phyloP scores from a whole-genome alignment of 2,113 vertebrate species.

The Sylvicapra grimmia region DNA sequence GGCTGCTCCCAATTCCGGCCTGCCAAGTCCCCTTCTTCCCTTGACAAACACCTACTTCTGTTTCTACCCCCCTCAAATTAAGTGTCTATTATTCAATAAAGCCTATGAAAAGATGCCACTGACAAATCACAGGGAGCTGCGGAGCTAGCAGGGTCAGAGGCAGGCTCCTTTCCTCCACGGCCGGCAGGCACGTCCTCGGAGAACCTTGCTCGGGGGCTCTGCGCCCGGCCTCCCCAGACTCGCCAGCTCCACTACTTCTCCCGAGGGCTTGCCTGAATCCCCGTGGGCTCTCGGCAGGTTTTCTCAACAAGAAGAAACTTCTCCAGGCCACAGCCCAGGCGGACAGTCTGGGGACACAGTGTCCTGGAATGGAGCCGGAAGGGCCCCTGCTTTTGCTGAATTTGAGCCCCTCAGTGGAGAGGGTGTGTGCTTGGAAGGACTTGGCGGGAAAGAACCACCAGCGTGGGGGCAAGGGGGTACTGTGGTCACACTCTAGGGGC shows the following conservation, averaged over 20 bases:
- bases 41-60: background rate
- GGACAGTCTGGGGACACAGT: background rate
- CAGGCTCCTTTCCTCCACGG: accelerated
- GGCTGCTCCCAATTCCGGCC: conserved; percentile 40
- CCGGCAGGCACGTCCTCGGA: background rate
- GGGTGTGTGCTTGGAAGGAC: background rate
- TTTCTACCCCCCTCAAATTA: background rate
- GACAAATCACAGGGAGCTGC: background rate
- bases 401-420: background rate
- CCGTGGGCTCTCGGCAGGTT: background rate
- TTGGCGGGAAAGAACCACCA: background rate
- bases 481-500: background rate
- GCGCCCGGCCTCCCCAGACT: background rate
- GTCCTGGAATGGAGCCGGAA: background rate
- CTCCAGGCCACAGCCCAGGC: accelerated
- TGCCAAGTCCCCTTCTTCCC: conserved; percentile 22
- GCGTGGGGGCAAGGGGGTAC: accelerated
- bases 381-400: background rate
- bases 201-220: background rate
- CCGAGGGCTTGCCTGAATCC: background rate
- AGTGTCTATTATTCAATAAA: conserved; percentile 30
- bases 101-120: background rate
- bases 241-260: background rate
- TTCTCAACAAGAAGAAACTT: background rate
- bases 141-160: background rate